These are phyloP conservation scores for Nylanderia fulva DNA, from an alignment of 1,140 invertebrate genomes.

Conservation along the genomic window DNA sequence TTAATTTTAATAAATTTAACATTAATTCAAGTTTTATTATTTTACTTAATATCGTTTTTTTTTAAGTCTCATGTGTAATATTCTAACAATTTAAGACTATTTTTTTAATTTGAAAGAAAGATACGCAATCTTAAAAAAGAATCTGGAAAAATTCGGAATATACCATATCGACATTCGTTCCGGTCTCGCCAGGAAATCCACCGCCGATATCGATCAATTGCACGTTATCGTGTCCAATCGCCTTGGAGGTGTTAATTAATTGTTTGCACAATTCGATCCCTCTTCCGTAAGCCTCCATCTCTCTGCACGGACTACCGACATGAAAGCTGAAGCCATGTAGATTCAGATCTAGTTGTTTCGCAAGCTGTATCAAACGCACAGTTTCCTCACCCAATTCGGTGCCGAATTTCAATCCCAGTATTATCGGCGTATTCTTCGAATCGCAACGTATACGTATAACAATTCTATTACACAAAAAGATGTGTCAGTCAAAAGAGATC, in stretches of 20 bases:
- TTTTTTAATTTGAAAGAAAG: background rate
- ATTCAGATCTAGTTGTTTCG: conserved; percentile 89
- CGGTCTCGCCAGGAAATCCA: conserved; percentile 91
- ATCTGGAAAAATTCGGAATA: conserved; percentile 21
- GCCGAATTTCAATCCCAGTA: conserved; percentile 97
- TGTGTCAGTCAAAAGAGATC: background rate
- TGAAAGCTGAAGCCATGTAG: conserved; percentile 96
- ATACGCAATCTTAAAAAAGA: too few relatives aligned
- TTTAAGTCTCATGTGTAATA: background rate
- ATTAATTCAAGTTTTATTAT: background rate
- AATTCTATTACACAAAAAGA: conserved; percentile 86
- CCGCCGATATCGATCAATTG: conserved; percentile 93
- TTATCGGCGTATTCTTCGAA: conserved; percentile 90
- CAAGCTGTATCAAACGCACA: conserved; percentile 90
- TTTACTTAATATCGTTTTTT: background rate
- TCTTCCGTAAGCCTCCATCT: conserved; percentile 89
- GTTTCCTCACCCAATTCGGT: conserved; percentile 93
- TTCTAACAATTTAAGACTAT: conserved; percentile 8
- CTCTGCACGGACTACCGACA: conserved; percentile 93
- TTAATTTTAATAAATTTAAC: background rate
- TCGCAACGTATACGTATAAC: conserved; percentile 96
- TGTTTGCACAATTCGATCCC: conserved; percentile 89
- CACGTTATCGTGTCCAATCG: conserved; percentile 89
- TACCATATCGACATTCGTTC: conserved; percentile 89
- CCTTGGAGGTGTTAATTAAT: conserved; percentile 90